phyloP scores from a whole-genome alignment of 2,888 invertebrate species.

The Thereva nobilitata region DNA sequence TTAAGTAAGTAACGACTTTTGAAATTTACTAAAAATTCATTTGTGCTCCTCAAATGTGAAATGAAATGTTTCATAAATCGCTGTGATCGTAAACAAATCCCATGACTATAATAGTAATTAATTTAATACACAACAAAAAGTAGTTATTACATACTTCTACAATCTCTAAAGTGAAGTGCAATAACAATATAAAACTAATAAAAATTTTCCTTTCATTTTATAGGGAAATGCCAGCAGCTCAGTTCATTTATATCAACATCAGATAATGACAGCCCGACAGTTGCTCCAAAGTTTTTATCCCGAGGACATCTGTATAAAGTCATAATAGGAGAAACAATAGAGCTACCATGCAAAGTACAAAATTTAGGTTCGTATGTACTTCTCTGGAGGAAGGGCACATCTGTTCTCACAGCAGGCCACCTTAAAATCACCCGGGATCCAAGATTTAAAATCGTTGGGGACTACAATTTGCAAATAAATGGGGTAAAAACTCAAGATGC shows the following conservation, averaged over 20 bases:
- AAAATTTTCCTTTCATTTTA: slow-evolving; percentile 4
- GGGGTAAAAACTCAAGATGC: slow-evolving; percentile 73
- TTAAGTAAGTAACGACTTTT: too few relatives aligned
- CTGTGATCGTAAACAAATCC: too few relatives aligned
- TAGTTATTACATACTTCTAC: neutral
- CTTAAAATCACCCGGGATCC: slow-evolving; percentile 72
- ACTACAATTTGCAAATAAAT: slow-evolving; percentile 71
- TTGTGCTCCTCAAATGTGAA: too few relatives aligned
- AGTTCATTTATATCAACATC: slow-evolving; percentile 42
- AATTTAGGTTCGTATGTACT: slow-evolving; percentile 71
- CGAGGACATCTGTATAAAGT: slow-evolving; percentile 77
- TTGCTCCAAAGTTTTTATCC: slow-evolving; percentile 72
- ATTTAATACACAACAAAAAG: too few relatives aligned
- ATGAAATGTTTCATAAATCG: too few relatives aligned
- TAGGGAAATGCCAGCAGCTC: slow-evolving; percentile 43
- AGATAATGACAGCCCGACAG: slow-evolving; percentile 45
- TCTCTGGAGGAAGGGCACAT: slow-evolving; percentile 70
- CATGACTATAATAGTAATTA: too few relatives aligned
- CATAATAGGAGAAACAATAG: slow-evolving; percentile 76
- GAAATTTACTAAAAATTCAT: too few relatives aligned
- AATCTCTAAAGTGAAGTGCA: neutral
- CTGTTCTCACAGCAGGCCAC: slow-evolving; percentile 71
- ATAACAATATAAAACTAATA: neutral
- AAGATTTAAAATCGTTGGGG: slow-evolving; percentile 69
- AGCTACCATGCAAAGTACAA: slow-evolving; percentile 79